A percentile compares a stretch with the other conserved stretches of the same genome.
Conservation (phyloP, 2,888 invertebrate genomes). For the Lissocephala sabroskyi region DNA sequence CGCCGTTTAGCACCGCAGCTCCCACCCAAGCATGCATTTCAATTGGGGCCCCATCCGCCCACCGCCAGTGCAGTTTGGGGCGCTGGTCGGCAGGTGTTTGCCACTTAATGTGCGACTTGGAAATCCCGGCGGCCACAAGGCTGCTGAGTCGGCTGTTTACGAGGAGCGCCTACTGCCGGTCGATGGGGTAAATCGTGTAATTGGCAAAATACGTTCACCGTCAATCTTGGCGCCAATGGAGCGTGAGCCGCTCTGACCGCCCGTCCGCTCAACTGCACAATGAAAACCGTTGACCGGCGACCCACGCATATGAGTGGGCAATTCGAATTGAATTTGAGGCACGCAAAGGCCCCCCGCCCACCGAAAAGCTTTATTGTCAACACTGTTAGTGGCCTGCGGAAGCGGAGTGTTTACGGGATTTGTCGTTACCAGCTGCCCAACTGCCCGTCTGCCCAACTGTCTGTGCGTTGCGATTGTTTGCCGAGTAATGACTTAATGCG, state of each 20-base stretch:
- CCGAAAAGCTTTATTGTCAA: constrained; percentile 1
- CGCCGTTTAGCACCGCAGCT: too few species aligned
- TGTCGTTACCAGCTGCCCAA: neutral
- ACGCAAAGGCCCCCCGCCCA: constrained; percentile 16
- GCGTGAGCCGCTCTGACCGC: constrained; percentile 17
- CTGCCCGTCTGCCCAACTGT: constrained; percentile 7
- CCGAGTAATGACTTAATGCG: constrained; percentile 34
- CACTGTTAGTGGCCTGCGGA: neutral
- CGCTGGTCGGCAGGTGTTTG: too few species aligned
- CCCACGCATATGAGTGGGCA: constrained; percentile 33
- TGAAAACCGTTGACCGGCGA: constrained; percentile 28
- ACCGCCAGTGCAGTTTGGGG: too few species aligned
- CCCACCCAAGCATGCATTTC: neutral
- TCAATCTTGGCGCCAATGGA: constrained; percentile 43
- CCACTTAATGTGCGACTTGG: neutral
- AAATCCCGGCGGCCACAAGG: neutral
- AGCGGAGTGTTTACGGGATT: constrained; percentile 4
- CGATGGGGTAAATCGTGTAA: constrained; percentile 35
- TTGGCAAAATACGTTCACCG: constrained; percentile 50
- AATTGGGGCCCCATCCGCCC: neutral
- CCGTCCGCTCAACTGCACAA: constrained; percentile 42
- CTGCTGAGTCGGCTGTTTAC: neutral
- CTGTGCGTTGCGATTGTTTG: too few species aligned
- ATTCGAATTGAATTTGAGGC: constrained; percentile 44
- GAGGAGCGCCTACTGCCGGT: constrained; percentile 11